These are phyloP conservation scores for Scleropages formosus DNA, from an alignment of 2,797 vertebrate genomes.

Conservation along the genomic window DNA sequence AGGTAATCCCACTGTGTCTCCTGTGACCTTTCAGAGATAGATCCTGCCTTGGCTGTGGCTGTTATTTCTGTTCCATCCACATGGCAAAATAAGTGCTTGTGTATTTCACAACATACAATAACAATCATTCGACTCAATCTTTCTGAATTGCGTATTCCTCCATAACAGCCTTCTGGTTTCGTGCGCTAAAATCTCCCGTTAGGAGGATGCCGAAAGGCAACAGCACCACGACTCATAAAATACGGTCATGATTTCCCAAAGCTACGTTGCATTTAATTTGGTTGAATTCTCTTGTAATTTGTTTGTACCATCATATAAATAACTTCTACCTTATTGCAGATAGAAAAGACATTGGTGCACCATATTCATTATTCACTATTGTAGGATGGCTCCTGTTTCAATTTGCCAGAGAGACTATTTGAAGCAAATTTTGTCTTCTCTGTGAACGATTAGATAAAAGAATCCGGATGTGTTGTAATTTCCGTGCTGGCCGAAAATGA, in stretches of 20 bases:
- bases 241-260: not conserved
- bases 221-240: not conserved
- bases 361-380: not conserved
- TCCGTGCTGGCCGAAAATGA: not conserved
- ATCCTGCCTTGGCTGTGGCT: too few relatives aligned
- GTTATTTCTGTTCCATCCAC: too few relatives aligned
- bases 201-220: not conserved
- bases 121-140: too few relatives aligned
- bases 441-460: not conserved
- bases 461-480: not conserved
- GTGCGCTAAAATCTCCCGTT: not conserved
- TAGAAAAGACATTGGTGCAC: too few relatives aligned
- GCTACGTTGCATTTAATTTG: not conserved
- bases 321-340: constrained; percentile 4
- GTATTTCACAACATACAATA: too few relatives aligned
- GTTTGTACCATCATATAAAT: not conserved
- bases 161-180: not conserved
- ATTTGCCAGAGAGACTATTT: not conserved
- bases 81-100: too few relatives aligned
- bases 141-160: not conserved
- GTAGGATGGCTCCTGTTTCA: not conserved
- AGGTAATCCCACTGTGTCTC: too few relatives aligned
- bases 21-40: too few relatives aligned
- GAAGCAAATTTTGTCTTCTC: not conserved
- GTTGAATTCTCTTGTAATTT: too few relatives aligned